These are phyloP conservation scores for Fragum whitleyi DNA, from an alignment of 2,888 invertebrate species.

Conservation along the genomic window DNA sequence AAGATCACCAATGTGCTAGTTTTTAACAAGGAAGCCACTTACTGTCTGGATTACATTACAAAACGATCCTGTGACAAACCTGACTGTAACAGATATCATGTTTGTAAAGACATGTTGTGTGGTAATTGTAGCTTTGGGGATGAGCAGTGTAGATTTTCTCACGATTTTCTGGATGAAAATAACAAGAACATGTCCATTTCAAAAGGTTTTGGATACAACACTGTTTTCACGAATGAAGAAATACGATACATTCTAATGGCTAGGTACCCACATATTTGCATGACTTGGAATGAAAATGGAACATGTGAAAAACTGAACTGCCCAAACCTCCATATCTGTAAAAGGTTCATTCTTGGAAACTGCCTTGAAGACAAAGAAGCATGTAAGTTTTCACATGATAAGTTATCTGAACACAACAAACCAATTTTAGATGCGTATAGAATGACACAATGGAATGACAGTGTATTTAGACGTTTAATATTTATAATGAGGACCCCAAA, in stretches of 20 bases:
- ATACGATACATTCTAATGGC: slow-evolving; percentile 36
- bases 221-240: slow-evolving; percentile 48
- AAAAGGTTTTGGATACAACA: slow-evolving; percentile 43
- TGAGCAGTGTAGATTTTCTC: slow-evolving; percentile 48
- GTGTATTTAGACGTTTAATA: slow-evolving; percentile 19
- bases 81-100: slow-evolving; percentile 42
- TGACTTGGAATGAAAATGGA: slow-evolving; percentile 38
- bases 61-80: slow-evolving; percentile 33
- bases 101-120: slow-evolving; percentile 44
- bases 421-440: slow-evolving; percentile 47
- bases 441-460: slow-evolving; percentile 26
- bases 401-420: slow-evolving; percentile 42
- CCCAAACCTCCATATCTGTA: slow-evolving; percentile 63
- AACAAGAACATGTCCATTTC: slow-evolving; percentile 43
- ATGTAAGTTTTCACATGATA: slow-evolving; percentile 47
- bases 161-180: slow-evolving; percentile 49
- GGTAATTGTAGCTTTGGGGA: slow-evolving; percentile 45
- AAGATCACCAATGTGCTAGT: slow-evolving; percentile 17
- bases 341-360: slow-evolving; percentile 52
- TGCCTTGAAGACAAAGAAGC: slow-evolving; percentile 47
- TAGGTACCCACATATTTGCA: slow-evolving; percentile 53
- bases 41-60: slow-evolving; percentile 31
- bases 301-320: slow-evolving; percentile 44
- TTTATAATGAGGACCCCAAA: slow-evolving; percentile 14
- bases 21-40: slow-evolving; percentile 23